Base-by-base conservation (phyloP, 2,113 vertebrate genomes). In the Zosterops borbonicus region DNA sequence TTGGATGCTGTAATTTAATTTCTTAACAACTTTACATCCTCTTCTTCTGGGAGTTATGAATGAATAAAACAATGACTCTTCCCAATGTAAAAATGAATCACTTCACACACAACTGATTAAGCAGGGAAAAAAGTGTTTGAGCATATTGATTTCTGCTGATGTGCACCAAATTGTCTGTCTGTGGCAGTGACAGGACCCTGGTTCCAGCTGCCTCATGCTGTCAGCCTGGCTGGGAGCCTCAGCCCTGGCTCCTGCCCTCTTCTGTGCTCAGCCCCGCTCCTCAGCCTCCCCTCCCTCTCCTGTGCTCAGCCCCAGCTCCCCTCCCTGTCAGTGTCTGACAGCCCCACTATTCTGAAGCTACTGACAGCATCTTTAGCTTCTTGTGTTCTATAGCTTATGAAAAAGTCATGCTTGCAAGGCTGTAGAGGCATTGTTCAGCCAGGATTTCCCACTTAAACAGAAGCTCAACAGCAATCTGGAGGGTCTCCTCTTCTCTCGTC, bases 111-210 rank as follows among this genome's bases (percentile, higher is more conserved):
- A 17, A 52, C 23, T 21, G n/a, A 39, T 29, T 25, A 91, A 78
- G 25, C 15, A 25, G 46, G 6, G 31, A 5, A 3, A 11, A 27
- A 46, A 14, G 0, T 35, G 5, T 77, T 44, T 73, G 56, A 44
- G 18, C 1, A 2, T 24, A 28, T 6, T 7, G 1, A 22, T 87
- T 90, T 79, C 69, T 87, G 64, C 60, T 84, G 47, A 50, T 31
- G 53, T 35, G 29, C 16, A 31, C 18, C 4, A 2, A 63, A 55
- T 4, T 8, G 2, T 7, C 56, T 52, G 47, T 18, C 44, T 0
- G 0, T 3, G 4, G 22, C 28, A 49, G 49, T 27, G 78, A 67
- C 1, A 3, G 29, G 37, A 37, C 17, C 41, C 29, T 6, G 0
- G 22, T 33, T 39, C 20, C 79, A 41, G 47, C 35, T 59, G 77